Base-by-base conservation (phyloP, 1,140 invertebrate species). In the Chironomus tepperi region DNA sequence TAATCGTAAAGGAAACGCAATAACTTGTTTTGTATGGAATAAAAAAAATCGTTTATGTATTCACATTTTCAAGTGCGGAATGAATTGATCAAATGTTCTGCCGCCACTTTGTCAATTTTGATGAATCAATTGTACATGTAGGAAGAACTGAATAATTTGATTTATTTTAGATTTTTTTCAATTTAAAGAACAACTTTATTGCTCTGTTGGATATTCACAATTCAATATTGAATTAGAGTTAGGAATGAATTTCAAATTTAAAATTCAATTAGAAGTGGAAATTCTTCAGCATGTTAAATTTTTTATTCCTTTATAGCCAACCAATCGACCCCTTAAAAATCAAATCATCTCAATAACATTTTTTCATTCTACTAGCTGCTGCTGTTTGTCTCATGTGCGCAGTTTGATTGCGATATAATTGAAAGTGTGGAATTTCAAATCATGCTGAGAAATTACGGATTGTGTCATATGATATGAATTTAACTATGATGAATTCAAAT, bases 391-490 rank as follows among this genome's bases (percentile, higher is more conserved):
- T 18, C 65, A 70, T 70, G 65, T 70, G 65, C 65, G 18, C 65
- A 70, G 65, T 70, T 70, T 70, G 65, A 70, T 70, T 70, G 65
- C 18, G n/a, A 18, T 21, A 70, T 70, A 70, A 70, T 70, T 70
- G 65, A 70, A 70, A 70, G 65, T 70, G 65, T 70, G 65, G 65
- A 70, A 70, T 70, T 70, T 70, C 65, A 70, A 18, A n/a, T 70
- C 65, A 70, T 57, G 47, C 47, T 57, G 47, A 57, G 47, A 5
- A 57, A 57, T 57, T 57, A 57, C 12, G 10, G 24, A 34, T 34
- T 34, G 24, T 34, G 24, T 34, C 24, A 34, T 34, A 34, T 34
- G 24, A 34, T 34, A 34, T 34, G 24, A 34, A 34, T 34, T 34
- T 34, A 34, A 1, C 5, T 1, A 2, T 1, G 24, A 34, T 34